These are phyloP conservation scores for Trichogramma dendrolimi DNA, from an alignment of 2,888 invertebrate species.

Conservation along the genomic window DNA sequence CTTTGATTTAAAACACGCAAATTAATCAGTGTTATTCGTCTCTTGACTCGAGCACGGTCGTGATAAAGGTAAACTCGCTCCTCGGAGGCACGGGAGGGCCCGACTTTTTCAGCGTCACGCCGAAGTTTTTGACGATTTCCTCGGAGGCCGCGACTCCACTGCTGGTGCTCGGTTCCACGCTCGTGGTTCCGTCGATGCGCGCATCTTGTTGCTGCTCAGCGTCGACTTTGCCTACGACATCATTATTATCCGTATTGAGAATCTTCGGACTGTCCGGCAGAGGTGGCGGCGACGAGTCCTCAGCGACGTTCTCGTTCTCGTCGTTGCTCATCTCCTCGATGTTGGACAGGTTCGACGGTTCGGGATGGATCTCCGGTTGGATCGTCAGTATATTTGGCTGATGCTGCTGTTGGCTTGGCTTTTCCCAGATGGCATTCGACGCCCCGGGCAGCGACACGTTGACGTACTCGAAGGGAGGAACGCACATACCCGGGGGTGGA, in stretches of 20 bases:
- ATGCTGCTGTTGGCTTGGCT: background rate
- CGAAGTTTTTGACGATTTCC: slow-evolving; percentile 32
- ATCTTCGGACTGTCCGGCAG: slow-evolving; percentile 21
- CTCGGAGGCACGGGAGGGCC: slow-evolving; percentile 47
- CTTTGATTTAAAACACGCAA: background rate
- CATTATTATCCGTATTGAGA: slow-evolving; percentile 26
- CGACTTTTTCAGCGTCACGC: slow-evolving; percentile 38
- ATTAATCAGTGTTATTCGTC: background rate
- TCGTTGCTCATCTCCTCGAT: background rate
- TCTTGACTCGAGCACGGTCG: background rate
- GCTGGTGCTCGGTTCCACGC: slow-evolving; percentile 36
- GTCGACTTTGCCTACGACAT: slow-evolving; percentile 1
- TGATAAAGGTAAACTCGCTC: slow-evolving; percentile 30
- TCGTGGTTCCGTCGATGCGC: slow-evolving; percentile 41
- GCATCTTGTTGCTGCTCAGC: slow-evolving; percentile 7
- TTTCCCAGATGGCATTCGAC: background rate
- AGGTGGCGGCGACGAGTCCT: background rate
- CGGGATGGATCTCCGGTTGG: slow-evolving; percentile 21
- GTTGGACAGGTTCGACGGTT: slow-evolving; percentile 3
- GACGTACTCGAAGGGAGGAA: slow-evolving; percentile 41
- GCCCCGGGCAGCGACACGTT: slow-evolving; percentile 30
- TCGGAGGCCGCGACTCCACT: slow-evolving; percentile 35
- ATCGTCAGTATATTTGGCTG: slow-evolving; percentile 17
- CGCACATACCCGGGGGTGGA: slow-evolving; percentile 42
- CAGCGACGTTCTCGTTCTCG: slow-evolving; percentile 7